A percentile compares a stretch with the other conserved stretches of the same genome.
Conservation (phyloP, 2,888 invertebrate species). For the Diaprepes abbreviatus region DNA sequence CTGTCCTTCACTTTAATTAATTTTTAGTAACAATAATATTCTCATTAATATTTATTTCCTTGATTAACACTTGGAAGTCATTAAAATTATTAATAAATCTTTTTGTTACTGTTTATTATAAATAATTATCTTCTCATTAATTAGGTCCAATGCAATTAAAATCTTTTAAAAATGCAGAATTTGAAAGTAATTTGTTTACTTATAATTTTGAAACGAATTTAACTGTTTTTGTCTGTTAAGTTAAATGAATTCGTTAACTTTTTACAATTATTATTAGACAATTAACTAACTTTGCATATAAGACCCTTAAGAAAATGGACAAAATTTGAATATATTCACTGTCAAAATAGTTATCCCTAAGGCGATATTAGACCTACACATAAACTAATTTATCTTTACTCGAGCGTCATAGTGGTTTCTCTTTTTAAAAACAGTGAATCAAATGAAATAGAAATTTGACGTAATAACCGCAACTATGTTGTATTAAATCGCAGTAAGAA, state of each 20-base stretch:
- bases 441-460: no score
- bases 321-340: no score
- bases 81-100: conserved; percentile 25
- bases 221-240: neutral
- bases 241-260: neutral
- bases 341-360: no score
- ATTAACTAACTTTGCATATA: no score
- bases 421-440: no score
- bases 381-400: no score
- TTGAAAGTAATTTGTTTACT: neutral
- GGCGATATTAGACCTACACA: no score
- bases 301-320: no score
- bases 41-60: conserved; percentile 41
- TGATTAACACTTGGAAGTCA: conserved; percentile 32
- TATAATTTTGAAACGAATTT: neutral
- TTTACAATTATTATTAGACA: no score
- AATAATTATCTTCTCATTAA: conserved; percentile 15
- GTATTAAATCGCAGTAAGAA: no score
- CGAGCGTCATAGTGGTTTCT: no score
- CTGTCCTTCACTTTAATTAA: conserved; percentile 43
- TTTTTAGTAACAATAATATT: conserved; percentile 39
- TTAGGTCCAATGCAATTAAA: neutral
- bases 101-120: conserved; percentile 20
- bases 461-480: no score
- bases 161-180: neutral